phyloP scores from a whole-genome alignment of 2,113 vertebrate species.

The Alouatta palliata region DNA sequence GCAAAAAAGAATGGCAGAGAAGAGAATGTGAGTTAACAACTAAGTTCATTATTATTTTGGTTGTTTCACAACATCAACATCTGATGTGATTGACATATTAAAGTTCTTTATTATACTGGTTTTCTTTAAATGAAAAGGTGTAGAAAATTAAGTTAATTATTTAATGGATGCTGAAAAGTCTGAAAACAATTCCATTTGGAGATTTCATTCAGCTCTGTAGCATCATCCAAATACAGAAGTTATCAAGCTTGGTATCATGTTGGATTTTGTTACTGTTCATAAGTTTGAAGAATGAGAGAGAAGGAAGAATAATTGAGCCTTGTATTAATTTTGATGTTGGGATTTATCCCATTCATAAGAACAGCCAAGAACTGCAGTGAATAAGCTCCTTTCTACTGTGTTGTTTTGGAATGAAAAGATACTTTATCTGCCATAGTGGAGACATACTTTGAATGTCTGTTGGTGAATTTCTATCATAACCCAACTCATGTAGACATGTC shows the following conservation, averaged over 20 bases:
- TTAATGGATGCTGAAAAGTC: slow-evolving; percentile 63
- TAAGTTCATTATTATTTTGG: slow-evolving; percentile 44
- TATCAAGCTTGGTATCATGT: slow-evolving; percentile 33
- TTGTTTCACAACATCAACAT: slow-evolving; percentile 21
- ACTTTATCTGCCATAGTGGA: slow-evolving; percentile 30
- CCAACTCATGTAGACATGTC: slow-evolving; percentile 47
- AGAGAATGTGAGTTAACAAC: slow-evolving; percentile 13
- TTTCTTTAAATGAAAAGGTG: slow-evolving; percentile 57
- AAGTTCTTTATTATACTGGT: slow-evolving; percentile 58
- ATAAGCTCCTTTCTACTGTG: background rate
- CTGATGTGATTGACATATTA: slow-evolving; percentile 68
- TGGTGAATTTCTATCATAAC: slow-evolving; percentile 57
- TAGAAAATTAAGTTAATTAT: slow-evolving; percentile 75
- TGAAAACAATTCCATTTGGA: slow-evolving; percentile 11
- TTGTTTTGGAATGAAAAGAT: slow-evolving; percentile 49
- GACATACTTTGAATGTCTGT: slow-evolving; percentile 23
- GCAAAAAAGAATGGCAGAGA: background rate
- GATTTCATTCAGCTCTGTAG: slow-evolving; percentile 7
- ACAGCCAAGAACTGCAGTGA: slow-evolving; percentile 24
- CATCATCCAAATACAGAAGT: slow-evolving; percentile 1
- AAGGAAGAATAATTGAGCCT: slow-evolving; percentile 49
- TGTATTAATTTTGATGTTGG: slow-evolving; percentile 59
- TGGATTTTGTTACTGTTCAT: slow-evolving; percentile 33
- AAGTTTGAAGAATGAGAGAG: background rate
- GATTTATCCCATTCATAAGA: slow-evolving; percentile 29